Conservation (phyloP, 2,888 invertebrate species). For the Lasioglossum figueresi region DNA sequence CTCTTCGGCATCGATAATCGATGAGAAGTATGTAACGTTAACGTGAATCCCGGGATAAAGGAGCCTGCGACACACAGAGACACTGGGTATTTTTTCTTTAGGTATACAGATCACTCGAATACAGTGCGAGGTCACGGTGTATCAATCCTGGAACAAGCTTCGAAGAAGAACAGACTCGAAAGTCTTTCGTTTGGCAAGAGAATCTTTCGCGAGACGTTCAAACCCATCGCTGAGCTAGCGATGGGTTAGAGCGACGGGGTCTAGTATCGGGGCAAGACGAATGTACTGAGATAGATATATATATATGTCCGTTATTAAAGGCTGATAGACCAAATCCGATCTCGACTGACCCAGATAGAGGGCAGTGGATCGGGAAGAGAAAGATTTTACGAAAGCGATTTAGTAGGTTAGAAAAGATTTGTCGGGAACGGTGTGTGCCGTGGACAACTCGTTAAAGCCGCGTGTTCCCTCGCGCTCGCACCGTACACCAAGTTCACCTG, state of each 20-base stretch:
- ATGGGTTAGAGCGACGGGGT: not conserved
- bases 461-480: conserved; percentile 51
- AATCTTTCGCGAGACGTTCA: not conserved
- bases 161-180: not conserved
- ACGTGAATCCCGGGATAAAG: conserved; percentile 36
- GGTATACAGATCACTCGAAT: conserved; percentile 65
- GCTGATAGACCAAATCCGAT: not conserved
- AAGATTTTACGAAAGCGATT: not conserved
- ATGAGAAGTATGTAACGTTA: not conserved
- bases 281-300: not conserved
- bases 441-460: not conserved
- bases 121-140: conserved; percentile 56
- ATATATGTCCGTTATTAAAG: not conserved
- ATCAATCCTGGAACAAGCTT: not conserved
- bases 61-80: conserved; percentile 77
- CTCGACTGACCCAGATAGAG: not conserved
- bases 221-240: not conserved
- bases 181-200: not conserved
- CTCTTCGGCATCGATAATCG: not conserved
- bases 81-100: conserved; percentile 77
- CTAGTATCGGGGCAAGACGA: not conserved
- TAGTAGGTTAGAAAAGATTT: not conserved
- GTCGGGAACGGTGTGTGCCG: not conserved
- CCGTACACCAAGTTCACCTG: conserved; percentile 55
- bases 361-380: not conserved